Evolutionary conservation across 2,113 vertebrate species (phyloP), one percentile per base, ranked within the genome.

Genomic region (Raja brachyura): DNA sequence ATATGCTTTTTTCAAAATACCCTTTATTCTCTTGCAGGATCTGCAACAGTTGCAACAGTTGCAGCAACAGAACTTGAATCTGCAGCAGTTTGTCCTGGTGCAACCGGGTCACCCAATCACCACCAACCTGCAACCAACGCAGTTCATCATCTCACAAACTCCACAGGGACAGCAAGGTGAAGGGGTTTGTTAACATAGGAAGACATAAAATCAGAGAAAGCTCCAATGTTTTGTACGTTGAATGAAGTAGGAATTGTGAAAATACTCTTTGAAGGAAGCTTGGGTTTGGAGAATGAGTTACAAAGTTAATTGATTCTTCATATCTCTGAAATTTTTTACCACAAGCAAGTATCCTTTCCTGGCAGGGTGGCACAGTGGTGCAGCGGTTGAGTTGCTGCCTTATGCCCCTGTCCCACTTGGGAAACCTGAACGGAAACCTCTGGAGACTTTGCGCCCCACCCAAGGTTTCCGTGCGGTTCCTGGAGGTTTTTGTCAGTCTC

Each of bases 141-240:
- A 99, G 97, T 99, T 99, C 94, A 99, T 99, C 97, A 99, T 99
- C 97, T 99, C 99, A 94, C 98, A 98, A 97, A 96, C 98, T 90
- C 97, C 98, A 93, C 98, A 98, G 97, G 97, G 97, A 95, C 98
- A 98, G 95, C 98, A 98, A 97, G 97, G 99, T 99, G 94, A 96
- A 97, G 6, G 9, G 4, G 10, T 6, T 4, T 92, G 33, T 92
- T 92, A 70, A 70, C 13, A 5, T 6, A 5, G 83, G 63, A 59
- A 61, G 1, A 86, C n/a, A 88, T 31, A 66, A 16, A 63, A 88
- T 88, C 59, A 61, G 1, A 0, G 59, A 4, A 63, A 63, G 31
- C 14, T 31, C 25, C 56, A 31, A 11, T 88, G 14, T 33, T 88
- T 31, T 59, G 59, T 31, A 63, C 18, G 16, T 86, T 63, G 25